Evolutionary conservation across 2,113 vertebrate species (phyloP).

Genomic region (Oreochromis aureus): DNA sequence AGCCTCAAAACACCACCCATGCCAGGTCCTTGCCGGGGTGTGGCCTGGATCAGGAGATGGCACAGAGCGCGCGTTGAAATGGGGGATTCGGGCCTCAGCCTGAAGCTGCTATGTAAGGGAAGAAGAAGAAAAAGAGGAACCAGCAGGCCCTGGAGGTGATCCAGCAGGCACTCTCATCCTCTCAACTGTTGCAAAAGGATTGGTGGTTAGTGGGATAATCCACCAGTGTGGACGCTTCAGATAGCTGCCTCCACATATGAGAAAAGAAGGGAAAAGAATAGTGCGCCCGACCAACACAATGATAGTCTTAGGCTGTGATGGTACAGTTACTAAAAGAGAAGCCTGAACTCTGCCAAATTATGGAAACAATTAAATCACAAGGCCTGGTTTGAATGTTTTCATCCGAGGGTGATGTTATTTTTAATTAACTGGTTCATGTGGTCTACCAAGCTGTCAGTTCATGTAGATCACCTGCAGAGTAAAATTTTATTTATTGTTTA

Average conservation of each 20-base stretch:
- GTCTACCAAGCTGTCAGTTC: background rate
- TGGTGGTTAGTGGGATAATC: conserved; percentile 71
- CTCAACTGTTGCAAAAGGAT: conserved; percentile 72
- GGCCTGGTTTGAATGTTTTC: conserved; percentile 15
- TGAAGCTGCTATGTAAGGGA: conserved; percentile 35
- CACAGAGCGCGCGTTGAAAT: conserved; percentile 29
- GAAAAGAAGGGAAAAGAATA: conserved; percentile 43
- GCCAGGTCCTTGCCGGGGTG: conserved; percentile 42
- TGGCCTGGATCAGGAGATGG: conserved; percentile 21
- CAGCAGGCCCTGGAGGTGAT: conserved; percentile 53
- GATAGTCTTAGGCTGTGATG: conserved; percentile 31
- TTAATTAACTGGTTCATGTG: conserved; percentile 10
- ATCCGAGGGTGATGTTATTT: conserved; percentile 35
- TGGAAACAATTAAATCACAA: conserved; percentile 51
- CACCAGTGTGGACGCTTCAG: conserved; percentile 58
- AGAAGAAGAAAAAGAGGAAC: conserved; percentile 42
- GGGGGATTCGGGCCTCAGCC: conserved; percentile 22
- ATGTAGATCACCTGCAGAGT: conserved; percentile 7
- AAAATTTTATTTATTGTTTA: background rate
- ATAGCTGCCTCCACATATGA: conserved; percentile 65
- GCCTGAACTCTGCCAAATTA: conserved; percentile 37
- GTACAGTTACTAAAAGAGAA: conserved; percentile 33
- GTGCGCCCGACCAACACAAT: conserved; percentile 37
- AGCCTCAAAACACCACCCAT: background rate
- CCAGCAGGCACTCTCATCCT: conserved; percentile 69